Base-by-base conservation (phyloP, 2,888 invertebrate genomes). In the Hypomecis atomaria region DNA sequence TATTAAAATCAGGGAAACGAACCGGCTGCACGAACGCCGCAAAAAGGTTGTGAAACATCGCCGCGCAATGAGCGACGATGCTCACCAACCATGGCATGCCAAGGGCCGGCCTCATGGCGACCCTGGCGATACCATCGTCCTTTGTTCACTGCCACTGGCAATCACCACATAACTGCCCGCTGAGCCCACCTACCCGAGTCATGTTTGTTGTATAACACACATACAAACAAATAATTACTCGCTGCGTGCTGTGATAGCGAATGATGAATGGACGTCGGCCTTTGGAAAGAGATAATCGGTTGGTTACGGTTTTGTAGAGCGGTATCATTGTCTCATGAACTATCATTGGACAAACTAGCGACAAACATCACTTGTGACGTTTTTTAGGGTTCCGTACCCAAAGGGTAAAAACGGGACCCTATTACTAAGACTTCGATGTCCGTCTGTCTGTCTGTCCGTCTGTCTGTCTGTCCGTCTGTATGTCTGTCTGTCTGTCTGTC, bases 21-120 rank as follows among this genome's bases (percentile, higher is more conserved):
- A 89, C 88, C 85, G 86, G 84, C 69, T 84, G 81, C 62, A 86
- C 65, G 45, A 86, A 63, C 75, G 79, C 75, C 79, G 78, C 78
- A 67, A 83, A 69, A 67, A 83, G 73, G 75, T 74, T 79, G 74
- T 77, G 82, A 72, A 85, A 67, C 88, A 88, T 89, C 66, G 67
- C 76, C 64, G 63, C 71, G 66, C 65, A 56, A 55, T 70, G 59
- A 65, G 69, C 71, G 67, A 71, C 69, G 67, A 67, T 70, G 70
- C 73, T 78, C 75, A 69, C 71, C 60, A 74, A 71, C 74, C 82
- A 81, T 80, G 76, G 69, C 70, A 69, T 70, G 64, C 66, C 71
- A 56, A 61, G 68, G 66, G 62, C 62, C 66, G 69, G 69, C 61
- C 61, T 70, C 73, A 74, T 69, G 48, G 66, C 63, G 71, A 63